Evolutionary conservation across 2,888 invertebrate genomes (phyloP).

Genomic region (Erannis defoliaria): DNA sequence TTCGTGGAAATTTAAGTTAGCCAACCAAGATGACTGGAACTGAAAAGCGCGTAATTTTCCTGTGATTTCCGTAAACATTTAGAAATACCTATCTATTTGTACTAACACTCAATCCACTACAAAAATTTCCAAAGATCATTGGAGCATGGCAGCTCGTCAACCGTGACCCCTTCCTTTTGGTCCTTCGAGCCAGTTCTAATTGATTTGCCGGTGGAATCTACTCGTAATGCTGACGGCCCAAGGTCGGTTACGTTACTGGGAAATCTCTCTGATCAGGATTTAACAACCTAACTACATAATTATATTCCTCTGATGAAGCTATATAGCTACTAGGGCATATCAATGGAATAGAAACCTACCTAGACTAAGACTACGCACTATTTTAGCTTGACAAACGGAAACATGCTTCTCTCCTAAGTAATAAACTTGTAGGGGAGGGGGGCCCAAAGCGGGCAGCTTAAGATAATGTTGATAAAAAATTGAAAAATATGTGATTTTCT

Average conservation of each 20-base stretch:
- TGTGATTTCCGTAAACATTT: slow-evolving; percentile 8
- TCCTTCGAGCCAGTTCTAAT: slow-evolving; percentile 58
- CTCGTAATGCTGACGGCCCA: slow-evolving; percentile 31
- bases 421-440: too few species aligned
- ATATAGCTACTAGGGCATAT: not conserved
- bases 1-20: not conserved
- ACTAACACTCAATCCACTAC: slow-evolving; percentile 3
- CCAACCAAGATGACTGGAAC: slow-evolving; percentile 1
- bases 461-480: too few species aligned
- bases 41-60: not conserved
- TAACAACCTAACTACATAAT: too few species aligned
- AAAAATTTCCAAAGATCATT: slow-evolving; percentile 26
- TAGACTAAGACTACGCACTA: too few species aligned
- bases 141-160: slow-evolving; percentile 37
- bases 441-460: too few species aligned
- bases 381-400: too few species aligned
- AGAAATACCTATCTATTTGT: slow-evolving; percentile 2
- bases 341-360: not conserved
- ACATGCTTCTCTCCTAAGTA: too few species aligned
- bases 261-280: slow-evolving; percentile 7
- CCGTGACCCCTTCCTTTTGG: slow-evolving; percentile 60
- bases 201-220: slow-evolving; percentile 40
- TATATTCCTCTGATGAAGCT: too few species aligned
- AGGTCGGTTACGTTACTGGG: slow-evolving; percentile 19
- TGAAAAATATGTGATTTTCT: too few species aligned